Evolutionary conservation across 1,140 invertebrate species (phyloP), one percentile per base, ranked within the genome.

Genomic region (Drosophila ambigua): DNA sequence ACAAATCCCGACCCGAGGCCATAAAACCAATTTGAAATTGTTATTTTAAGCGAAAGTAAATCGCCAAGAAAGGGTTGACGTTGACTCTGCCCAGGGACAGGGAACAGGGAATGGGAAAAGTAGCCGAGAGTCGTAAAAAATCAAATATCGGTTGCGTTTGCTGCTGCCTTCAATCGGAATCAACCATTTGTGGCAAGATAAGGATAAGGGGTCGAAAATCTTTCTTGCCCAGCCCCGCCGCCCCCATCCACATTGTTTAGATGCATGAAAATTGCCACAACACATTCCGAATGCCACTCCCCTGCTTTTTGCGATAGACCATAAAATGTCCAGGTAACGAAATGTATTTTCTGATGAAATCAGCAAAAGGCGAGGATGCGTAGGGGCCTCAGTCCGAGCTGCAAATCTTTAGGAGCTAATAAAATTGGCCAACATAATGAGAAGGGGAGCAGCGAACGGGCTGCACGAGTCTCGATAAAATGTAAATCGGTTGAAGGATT

Each of bases 11-110:
- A 66, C 83, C 83, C 50, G 52, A 79, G 79, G 83, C 79, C 83
- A 87, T 88, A 88, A 88, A 88, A 89, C 80, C 84, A 87, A 88
- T 88, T 88, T 89, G 76, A 88, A 88, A 88, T 88, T 88, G 83
- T 88, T 88, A 88, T 88, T 88, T 89, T 89, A 88, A 89, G 72
- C 76, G 83, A 79, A 78, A 68, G 77, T 67, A 73, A 77, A 65
- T 73, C 74, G 73, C 49, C 24, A 62, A 49, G 24, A 80, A 62
- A 76, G 55, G 48, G 51, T 20, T 20, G 20, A 20, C 20, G n/a
- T 13, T 41, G 41, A 35, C 35, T n/a, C 16, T 23, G 46, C 24
- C 31, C 13, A 28, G 46, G 20, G 46, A 57, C 59, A 52, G 58
- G 50, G 54, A 44, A 54, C 54, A 15, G 31, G 44, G 9, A 59